These are phyloP conservation scores for Neosilurus mollespiculum DNA, from an alignment of 2,797 vertebrate genomes.

Conservation along the genomic window DNA sequence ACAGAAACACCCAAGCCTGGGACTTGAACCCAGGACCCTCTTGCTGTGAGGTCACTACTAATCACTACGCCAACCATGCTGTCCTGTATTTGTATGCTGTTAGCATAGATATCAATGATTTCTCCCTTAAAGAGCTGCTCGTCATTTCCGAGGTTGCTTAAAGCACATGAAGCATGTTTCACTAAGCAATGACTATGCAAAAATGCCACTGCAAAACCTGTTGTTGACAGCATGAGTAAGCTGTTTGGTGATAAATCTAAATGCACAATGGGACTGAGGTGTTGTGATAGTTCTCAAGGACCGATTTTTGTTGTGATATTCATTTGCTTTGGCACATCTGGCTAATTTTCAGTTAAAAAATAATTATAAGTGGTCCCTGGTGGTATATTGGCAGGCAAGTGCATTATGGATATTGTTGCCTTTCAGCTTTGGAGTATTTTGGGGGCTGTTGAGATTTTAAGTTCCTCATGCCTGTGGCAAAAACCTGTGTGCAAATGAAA, in stretches of 20 bases:
- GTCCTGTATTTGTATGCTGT: no score
- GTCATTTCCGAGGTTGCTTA: background rate
- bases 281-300: no score
- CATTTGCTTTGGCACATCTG: background rate
- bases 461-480: background rate
- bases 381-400: background rate
- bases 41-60: no score
- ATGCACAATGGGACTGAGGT: background rate
- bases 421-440: background rate
- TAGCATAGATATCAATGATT: no score
- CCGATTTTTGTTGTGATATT: background rate
- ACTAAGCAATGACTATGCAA: background rate
- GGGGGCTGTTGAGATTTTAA: background rate
- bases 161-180: background rate
- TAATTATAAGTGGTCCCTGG: background rate
- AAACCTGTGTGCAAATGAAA: constrained; percentile 55
- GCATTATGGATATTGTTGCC: background rate
- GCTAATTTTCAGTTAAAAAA: background rate
- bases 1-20: no score
- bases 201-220: background rate
- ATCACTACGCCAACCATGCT: no score
- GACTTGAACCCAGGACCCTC: no score
- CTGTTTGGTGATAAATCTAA: background rate
- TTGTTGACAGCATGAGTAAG: background rate
- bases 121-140: background rate